These are phyloP conservation scores for Tricholauxania praeusta DNA, from an alignment of 2,888 invertebrate genomes.

Conservation along the genomic window DNA sequence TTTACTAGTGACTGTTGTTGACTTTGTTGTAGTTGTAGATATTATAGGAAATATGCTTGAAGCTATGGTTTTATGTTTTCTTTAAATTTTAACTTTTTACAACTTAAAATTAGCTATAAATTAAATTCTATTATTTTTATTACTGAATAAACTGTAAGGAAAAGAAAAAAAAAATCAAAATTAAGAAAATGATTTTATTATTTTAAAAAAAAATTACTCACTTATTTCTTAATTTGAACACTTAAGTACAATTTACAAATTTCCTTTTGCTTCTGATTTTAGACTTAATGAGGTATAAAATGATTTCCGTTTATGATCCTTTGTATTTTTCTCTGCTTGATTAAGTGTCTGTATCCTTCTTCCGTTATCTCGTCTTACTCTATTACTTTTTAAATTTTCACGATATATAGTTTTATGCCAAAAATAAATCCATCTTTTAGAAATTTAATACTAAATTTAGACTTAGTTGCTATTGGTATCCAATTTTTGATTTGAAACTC, in stretches of 20 bases:
- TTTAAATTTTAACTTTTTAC: constrained; percentile 26
- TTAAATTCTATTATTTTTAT: constrained; percentile 15
- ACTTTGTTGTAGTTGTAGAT: constrained; percentile 34
- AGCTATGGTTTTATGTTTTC: constrained; percentile 26
- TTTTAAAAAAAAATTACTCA: constrained; percentile 41
- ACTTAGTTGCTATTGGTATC: constrained; percentile 61
- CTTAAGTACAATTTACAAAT: constrained; percentile 67
- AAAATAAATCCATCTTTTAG: constrained; percentile 41
- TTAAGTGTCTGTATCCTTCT: constrained; percentile 21
- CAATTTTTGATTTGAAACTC: constrained; percentile 67
- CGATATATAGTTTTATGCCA: constrained; percentile 40
- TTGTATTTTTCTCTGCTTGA: constrained; percentile 44
- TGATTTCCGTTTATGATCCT: constrained; percentile 64
- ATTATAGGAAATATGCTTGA: constrained; percentile 42
- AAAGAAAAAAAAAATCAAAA: neutral
- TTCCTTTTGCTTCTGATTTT: constrained; percentile 53
- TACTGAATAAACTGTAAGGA: constrained; percentile 30
- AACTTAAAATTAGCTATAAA: constrained; percentile 23
- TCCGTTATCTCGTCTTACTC: constrained; percentile 6
- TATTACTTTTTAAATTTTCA: constrained; percentile 35
- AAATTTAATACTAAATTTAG: constrained; percentile 60
- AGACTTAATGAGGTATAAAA: constrained; percentile 66
- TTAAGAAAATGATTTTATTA: neutral
- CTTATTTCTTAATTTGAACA: constrained; percentile 64
- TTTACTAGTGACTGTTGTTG: constrained; percentile 57